These are phyloP conservation scores for Aphodius granarius DNA, from an alignment of 2,888 invertebrate genomes.

Conservation along the genomic window DNA sequence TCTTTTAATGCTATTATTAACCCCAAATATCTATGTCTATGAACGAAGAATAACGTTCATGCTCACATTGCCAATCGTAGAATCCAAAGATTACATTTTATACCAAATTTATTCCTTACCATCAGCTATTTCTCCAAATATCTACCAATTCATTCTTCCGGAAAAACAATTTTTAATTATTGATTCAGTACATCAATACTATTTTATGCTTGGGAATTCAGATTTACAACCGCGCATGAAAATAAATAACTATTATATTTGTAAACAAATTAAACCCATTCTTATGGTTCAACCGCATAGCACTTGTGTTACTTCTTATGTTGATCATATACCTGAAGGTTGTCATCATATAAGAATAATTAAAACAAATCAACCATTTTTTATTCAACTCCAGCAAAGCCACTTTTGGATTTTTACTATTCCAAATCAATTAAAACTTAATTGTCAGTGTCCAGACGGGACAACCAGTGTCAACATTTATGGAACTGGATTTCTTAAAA, in stretches of 20 bases:
- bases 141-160: neutral
- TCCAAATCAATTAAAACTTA: neutral
- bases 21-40: neutral
- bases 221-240: neutral
- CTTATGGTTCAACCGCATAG: neutral
- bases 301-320: neutral
- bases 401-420: neutral
- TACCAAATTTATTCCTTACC: neutral
- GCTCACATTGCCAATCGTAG: neutral
- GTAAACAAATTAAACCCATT: neutral
- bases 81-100: neutral
- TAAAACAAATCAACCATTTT: neutral
- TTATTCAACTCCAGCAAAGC: neutral
- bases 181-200: slow-evolving; percentile 3
- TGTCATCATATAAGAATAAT: neutral
- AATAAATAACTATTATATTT: neutral
- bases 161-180: neutral
- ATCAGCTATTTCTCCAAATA: neutral
- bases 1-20: neutral
- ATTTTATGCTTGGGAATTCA: neutral
- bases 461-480: neutral
- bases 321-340: neutral
- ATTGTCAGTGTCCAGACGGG: neutral
- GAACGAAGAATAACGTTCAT: neutral
- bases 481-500: neutral